Conservation (phyloP, 2,113 vertebrate genomes). For the Puma concolor region DNA sequence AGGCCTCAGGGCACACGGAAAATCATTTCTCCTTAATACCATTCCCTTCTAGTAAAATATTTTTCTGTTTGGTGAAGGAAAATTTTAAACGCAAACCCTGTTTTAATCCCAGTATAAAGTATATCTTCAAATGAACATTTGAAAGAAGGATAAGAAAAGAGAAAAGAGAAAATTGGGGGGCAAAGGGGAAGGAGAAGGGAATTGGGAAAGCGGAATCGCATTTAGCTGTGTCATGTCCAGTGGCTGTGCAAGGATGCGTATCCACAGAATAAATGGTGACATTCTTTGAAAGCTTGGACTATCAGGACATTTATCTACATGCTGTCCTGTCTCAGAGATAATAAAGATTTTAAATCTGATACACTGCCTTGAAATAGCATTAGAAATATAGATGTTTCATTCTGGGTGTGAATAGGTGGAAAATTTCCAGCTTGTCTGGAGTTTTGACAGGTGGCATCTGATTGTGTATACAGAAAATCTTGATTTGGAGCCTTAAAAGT, state of each 20-base stretch:
- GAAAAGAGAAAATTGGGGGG: not conserved
- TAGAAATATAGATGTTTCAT: conserved; percentile 66
- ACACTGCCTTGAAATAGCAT: conserved; percentile 69
- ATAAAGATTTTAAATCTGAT: conserved; percentile 70
- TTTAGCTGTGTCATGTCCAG: conserved; percentile 69
- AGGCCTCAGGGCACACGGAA: conserved; percentile 86
- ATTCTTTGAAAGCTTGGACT: conserved; percentile 76
- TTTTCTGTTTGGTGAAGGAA: conserved; percentile 92
- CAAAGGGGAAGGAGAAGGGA: not conserved
- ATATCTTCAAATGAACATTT: conserved; percentile 78
- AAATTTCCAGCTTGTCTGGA: not conserved
- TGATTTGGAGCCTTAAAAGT: not conserved
- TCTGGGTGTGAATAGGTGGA: conserved; percentile 20
- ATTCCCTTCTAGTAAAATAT: conserved; percentile 90
- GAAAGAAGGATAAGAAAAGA: conserved; percentile 32
- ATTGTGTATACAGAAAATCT: not conserved
- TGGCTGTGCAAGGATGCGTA: conserved; percentile 62
- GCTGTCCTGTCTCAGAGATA: conserved; percentile 73
- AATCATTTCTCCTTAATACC: conserved; percentile 91
- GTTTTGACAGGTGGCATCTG: not conserved
- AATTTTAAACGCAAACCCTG: conserved; percentile 90
- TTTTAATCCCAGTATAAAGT: conserved; percentile 86
- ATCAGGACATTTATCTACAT: conserved; percentile 76
- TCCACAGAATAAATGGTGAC: conserved; percentile 73
- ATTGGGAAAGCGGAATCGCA: not conserved